Percentiles rank a stretch among this genome's conserved stretches.
phyloP scores from a whole-genome alignment of 35 echinoderm and acorn worm species.

The Eucidaris tribuloides region DNA sequence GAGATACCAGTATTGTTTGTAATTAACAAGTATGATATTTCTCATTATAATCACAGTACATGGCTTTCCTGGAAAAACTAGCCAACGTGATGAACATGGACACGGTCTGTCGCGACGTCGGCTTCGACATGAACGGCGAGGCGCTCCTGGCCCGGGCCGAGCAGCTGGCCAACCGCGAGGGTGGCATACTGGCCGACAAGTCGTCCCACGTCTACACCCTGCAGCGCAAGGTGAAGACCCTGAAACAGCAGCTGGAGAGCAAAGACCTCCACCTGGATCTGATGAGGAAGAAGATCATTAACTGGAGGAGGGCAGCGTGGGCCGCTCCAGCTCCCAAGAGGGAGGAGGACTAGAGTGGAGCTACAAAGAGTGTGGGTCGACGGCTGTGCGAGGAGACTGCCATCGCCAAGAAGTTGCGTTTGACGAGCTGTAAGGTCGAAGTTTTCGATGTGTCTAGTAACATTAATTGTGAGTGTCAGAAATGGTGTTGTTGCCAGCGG shows the following conservation, averaged over 20 bases:
- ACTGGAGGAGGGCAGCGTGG: conserved; percentile 66
- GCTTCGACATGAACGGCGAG: conserved; percentile 91
- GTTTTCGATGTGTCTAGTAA: conserved; percentile 78
- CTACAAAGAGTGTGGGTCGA: conserved; percentile 48
- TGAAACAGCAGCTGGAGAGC: conserved; percentile 95
- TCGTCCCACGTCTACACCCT: conserved; percentile 85
- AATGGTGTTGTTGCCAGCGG: too few relatives aligned
- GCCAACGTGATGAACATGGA: conserved; percentile 83
- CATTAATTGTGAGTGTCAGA: too few relatives aligned
- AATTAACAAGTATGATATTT: too few relatives aligned
- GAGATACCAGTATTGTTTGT: too few relatives aligned
- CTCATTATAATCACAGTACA: too few relatives aligned
- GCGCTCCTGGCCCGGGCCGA: conserved; percentile 81
- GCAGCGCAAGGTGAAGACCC: conserved; percentile 87
- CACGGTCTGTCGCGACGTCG: conserved; percentile 75
- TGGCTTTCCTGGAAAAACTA: conserved; percentile 84
- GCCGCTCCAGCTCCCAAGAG: conserved; percentile 72
- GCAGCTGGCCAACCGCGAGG: conserved; percentile 73
- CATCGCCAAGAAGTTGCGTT: conserved; percentile 78
- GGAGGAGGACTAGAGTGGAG: conserved; percentile 79
- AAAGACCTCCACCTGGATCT: conserved; percentile 96
- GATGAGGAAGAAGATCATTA: conserved; percentile 87
- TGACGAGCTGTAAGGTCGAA: conserved; percentile 72
- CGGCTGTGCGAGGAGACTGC: conserved; percentile 70
- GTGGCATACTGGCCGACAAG: conserved; percentile 72